These are phyloP conservation scores for Ormia ochracea DNA, from an alignment of 2,888 invertebrate genomes.

Conservation along the genomic window DNA sequence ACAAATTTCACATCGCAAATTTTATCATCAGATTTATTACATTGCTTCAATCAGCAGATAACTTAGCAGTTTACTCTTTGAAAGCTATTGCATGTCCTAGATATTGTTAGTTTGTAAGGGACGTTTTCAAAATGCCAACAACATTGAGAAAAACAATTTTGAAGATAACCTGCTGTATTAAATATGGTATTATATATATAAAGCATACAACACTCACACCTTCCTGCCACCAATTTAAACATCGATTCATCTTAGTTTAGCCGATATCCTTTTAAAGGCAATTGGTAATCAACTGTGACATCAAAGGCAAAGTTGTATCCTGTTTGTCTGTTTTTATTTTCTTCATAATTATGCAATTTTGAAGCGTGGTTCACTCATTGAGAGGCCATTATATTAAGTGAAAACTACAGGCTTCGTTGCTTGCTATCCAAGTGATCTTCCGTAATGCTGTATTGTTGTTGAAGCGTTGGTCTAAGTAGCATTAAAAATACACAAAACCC, in stretches of 20 bases:
- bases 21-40: too few relatives aligned
- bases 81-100: too few relatives aligned
- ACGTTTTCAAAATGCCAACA: background rate
- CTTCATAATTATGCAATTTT: background rate
- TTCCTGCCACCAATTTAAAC: background rate
- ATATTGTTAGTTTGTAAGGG: too few relatives aligned
- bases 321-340: background rate
- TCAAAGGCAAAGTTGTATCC: background rate
- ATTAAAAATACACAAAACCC: conserved; percentile 15
- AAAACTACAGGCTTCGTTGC: conserved; percentile 27
- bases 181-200: background rate
- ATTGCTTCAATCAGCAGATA: too few relatives aligned
- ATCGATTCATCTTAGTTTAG: background rate
- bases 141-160: background rate
- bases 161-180: background rate
- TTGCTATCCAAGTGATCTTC: conserved; percentile 37
- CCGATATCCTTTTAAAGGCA: background rate
- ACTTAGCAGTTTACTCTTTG: too few relatives aligned
- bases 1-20: too few relatives aligned
- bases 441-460: conserved; percentile 60
- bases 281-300: background rate
- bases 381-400: background rate
- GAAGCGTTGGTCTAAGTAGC: conserved; percentile 56
- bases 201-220: too few relatives aligned
- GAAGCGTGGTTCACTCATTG: background rate